Evolutionary conservation across 2,797 vertebrate species (phyloP).

Genomic region (Cheirogaleus major): DNA sequence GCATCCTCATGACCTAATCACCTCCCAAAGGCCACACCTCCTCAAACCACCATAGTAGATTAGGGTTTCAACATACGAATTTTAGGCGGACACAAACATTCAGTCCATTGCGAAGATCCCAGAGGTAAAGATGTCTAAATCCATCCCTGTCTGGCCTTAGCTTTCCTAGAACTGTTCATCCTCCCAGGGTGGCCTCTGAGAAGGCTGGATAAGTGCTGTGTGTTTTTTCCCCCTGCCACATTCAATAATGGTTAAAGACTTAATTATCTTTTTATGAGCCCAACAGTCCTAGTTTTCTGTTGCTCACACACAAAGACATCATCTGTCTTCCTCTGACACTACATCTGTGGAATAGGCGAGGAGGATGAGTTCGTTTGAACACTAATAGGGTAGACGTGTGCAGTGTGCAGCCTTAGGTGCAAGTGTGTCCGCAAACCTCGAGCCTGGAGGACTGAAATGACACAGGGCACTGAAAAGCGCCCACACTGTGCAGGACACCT

Average conservation of each 20-base stretch:
- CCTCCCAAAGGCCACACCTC: too few species aligned
- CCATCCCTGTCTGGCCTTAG: background rate
- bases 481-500: background rate
- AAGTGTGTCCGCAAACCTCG: rapidly evolving
- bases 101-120: background rate
- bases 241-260: slow-evolving; percentile 53
- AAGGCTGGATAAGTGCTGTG: background rate
- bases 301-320: slow-evolving; percentile 52
- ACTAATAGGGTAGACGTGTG: background rate
- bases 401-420: background rate
- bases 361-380: background rate
- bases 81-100: background rate
- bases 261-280: slow-evolving; percentile 55
- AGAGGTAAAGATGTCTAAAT: background rate
- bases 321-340: background rate
- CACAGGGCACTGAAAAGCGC: background rate
- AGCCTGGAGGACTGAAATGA: background rate
- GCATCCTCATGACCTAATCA: background rate
- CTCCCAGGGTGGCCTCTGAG: background rate
- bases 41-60: background rate
- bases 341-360: background rate
- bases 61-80: background rate
- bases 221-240: background rate
- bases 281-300: slow-evolving; percentile 46
- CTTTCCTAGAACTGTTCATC: background rate